Base-by-base conservation (phyloP, 1,140 invertebrate species). In the Mya arenaria region DNA sequence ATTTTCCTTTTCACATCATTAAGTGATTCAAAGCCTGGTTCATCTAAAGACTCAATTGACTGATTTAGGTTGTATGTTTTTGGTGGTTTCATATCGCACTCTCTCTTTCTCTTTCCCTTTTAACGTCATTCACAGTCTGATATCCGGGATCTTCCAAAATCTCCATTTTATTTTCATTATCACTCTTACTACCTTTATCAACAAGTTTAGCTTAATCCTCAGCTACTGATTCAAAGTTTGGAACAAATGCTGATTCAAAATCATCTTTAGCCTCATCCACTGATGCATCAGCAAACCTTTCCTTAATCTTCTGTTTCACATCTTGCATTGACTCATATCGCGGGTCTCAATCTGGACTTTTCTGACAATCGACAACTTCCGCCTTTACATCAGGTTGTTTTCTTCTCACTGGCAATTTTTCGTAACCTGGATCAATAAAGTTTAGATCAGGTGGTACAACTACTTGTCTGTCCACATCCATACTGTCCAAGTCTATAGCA, bases 1-100 rank as follows among this genome's bases (percentile, higher is more conserved):
- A 80, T 80, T 80, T 52, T 69, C 23, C 44, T 80, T 28, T 80
- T 80, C 1, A 80, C 77, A 60, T 69, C 77, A 62, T 80, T 60
- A 8, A 80, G 55, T 13, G 65, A 69, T 30, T 80, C 77, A 37
- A 69, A 80, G 10, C 77, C 77, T 2, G 77, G 77, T 44, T 80
- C 77, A 48, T 80, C 66, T 36, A 80, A 56, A n/a, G 77, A 80
- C 34, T 80, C 77, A 13, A 69, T 80, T 4, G 77, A 80, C 52
- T 75, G 73, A 34, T 44, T 71, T 15, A 71, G 28, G 39, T 52
- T 71, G 39, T 80, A 69, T 28, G 65, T 80, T 71, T 69, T 80
- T 32, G 77, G 19, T 41, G 55, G 34, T 62, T 36, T n/a, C n/a
- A n/a, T n/a, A n/a, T n/a, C n/a, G n/a, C n/a, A n/a, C n/a, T n/a